These are phyloP conservation scores for Alosa sapidissima DNA, from an alignment of 2,797 vertebrate species.

Conservation along the genomic window DNA sequence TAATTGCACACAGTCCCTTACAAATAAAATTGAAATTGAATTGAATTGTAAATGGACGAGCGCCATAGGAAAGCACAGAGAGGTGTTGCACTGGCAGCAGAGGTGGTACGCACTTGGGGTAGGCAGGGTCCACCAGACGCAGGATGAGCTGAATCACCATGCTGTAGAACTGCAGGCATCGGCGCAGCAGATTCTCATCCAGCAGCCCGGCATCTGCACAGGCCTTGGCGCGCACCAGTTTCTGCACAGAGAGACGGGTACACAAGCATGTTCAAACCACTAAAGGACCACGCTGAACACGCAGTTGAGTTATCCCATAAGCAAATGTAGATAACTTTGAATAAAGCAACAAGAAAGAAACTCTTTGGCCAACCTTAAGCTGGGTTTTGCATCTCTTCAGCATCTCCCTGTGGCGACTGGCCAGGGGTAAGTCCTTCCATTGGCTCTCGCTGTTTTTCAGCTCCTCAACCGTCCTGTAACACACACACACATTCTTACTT, in stretches of 20 bases:
- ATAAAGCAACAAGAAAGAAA: too few species aligned
- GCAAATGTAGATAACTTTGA: too few species aligned
- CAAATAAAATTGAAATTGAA: too few species aligned
- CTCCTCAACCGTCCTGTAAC: constrained; percentile 92
- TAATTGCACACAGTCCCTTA: too few species aligned
- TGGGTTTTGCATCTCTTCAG: constrained; percentile 98
- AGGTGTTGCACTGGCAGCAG: not conserved
- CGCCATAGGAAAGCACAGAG: not conserved
- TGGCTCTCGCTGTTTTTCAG: constrained; percentile 96
- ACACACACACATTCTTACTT: not conserved
- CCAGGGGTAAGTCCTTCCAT: constrained; percentile 96
- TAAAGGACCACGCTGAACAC: not conserved
- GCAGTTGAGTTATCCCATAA: too few species aligned
- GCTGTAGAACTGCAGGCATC: constrained; percentile 97
- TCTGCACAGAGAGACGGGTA: constrained; percentile 71
- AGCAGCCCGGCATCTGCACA: constrained; percentile 95
- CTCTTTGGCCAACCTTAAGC: constrained; percentile 82
- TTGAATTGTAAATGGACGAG: too few species aligned
- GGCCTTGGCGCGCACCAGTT: constrained; percentile 97
- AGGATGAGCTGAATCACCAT: constrained; percentile 97
- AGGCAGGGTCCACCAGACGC: constrained; percentile 91
- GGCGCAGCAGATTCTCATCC: constrained; percentile 94
- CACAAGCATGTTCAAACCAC: not conserved
- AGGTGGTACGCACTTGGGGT: constrained; percentile 85
- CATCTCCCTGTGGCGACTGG: constrained; percentile 95